Percentiles rank a stretch among this genome's conserved stretches.
These are phyloP conservation scores for Podotricha telesiphe DNA, from an alignment of 2,888 invertebrate species.

Conservation along the genomic window DNA sequence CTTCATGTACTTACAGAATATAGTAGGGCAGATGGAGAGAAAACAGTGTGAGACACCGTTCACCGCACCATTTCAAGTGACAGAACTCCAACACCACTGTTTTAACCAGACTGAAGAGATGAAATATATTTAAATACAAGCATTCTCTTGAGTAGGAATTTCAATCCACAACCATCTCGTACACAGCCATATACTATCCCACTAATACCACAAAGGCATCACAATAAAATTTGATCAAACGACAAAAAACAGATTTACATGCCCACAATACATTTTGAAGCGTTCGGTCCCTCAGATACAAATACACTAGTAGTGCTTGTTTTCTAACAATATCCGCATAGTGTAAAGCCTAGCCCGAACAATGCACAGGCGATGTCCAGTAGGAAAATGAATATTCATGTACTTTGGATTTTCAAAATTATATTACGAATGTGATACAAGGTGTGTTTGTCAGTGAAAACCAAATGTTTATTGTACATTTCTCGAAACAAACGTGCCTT, in stretches of 20 bases:
- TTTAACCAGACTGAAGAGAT: too few relatives aligned
- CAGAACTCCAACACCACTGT: too few relatives aligned
- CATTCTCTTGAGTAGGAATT: too few relatives aligned
- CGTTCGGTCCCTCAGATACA: background rate
- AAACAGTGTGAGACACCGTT: too few relatives aligned
- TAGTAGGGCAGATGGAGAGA: too few relatives aligned
- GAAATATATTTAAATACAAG: too few relatives aligned
- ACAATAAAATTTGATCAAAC: background rate
- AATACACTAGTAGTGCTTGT: background rate
- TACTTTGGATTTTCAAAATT: conserved; percentile 16
- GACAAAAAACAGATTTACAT: conserved; percentile 11
- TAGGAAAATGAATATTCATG: conserved; percentile 19
- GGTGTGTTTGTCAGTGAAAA: conserved; percentile 2
- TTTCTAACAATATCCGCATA: conserved; percentile 9
- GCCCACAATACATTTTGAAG: conserved; percentile 5
- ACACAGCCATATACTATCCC: too few relatives aligned
- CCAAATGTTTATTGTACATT: background rate
- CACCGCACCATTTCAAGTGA: too few relatives aligned
- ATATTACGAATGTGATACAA: conserved; percentile 14
- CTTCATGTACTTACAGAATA: too few relatives aligned
- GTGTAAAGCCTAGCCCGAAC: conserved; percentile 15
- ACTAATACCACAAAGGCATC: background rate
- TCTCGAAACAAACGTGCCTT: background rate
- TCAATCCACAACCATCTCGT: too few relatives aligned
- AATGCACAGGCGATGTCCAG: conserved; percentile 14